phyloP scores from a whole-genome alignment of 2,113 vertebrate genomes.

The Thomomys bottae region DNA sequence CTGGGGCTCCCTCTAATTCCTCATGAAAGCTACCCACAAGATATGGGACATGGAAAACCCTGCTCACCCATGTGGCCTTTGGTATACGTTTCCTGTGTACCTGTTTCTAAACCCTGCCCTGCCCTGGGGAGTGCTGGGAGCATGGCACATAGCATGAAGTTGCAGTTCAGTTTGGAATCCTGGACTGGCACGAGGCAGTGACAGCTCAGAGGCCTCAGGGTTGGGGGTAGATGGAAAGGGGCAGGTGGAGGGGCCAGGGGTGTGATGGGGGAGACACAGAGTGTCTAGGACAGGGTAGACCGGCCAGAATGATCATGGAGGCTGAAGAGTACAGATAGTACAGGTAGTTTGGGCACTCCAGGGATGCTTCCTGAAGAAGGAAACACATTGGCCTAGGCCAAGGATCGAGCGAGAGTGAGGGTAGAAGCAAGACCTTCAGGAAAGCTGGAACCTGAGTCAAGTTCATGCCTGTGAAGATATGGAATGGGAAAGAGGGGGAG shows the following conservation, averaged over 20 bases:
- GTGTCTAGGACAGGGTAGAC: background rate
- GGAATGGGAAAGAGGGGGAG: rapidly evolving
- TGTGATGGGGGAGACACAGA: background rate
- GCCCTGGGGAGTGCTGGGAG: background rate
- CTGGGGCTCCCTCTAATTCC: background rate
- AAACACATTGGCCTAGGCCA: background rate
- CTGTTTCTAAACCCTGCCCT: background rate
- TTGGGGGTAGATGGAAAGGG: too few relatives aligned
- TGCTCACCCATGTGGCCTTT: background rate
- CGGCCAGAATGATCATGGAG: background rate
- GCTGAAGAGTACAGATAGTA: background rate
- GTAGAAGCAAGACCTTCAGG: background rate
- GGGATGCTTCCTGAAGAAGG: slow-evolving; percentile 7
- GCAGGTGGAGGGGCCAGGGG: background rate
- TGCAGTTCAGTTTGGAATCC: background rate
- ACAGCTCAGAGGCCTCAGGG: background rate
- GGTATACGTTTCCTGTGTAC: background rate
- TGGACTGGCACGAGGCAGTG: background rate
- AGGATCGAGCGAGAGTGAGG: background rate
- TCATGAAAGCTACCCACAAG: background rate
- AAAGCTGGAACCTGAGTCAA: background rate
- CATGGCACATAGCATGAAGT: background rate
- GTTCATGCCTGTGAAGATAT: background rate
- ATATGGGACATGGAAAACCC: background rate
- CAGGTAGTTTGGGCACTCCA: background rate